Conservation (phyloP, 2,888 invertebrate genomes). For the Smittia sp. region DNA sequence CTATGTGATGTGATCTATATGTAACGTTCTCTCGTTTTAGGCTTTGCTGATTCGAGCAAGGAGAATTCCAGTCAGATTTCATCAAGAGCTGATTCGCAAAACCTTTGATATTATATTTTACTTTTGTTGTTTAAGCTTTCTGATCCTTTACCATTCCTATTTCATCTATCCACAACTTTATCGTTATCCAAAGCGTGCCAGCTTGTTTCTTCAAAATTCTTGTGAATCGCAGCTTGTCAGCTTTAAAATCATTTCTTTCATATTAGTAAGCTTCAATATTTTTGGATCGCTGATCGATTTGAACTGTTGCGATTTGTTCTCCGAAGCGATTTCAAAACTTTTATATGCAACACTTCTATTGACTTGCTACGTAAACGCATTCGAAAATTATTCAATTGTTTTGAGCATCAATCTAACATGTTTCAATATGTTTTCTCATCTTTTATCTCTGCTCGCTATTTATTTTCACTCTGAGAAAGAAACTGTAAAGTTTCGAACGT, state of each 20-base stretch:
- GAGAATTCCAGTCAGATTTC: background rate
- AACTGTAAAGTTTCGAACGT: constrained; percentile 50
- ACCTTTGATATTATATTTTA: background rate
- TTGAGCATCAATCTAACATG: constrained; percentile 51
- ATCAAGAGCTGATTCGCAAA: background rate
- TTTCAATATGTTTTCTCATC: constrained; percentile 51
- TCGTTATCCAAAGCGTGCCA: constrained; percentile 24
- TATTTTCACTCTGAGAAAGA: constrained; percentile 48
- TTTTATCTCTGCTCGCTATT: constrained; percentile 49
- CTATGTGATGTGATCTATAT: background rate
- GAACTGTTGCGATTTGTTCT: constrained; percentile 49
- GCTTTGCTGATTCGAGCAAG: background rate
- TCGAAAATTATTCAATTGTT: constrained; percentile 53
- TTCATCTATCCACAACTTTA: constrained; percentile 29
- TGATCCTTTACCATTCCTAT: constrained; percentile 29
- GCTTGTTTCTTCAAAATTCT: constrained; percentile 10
- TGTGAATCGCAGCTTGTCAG: constrained; percentile 20
- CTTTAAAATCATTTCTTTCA: constrained; percentile 44
- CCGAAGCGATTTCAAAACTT: constrained; percentile 50
- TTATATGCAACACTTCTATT: constrained; percentile 45
- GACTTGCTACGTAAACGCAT: constrained; percentile 39
- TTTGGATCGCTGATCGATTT: constrained; percentile 51
- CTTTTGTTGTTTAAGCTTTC: background rate
- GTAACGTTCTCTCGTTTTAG: background rate
- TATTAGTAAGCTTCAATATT: constrained; percentile 51